Base-by-base conservation (phyloP, 2,113 vertebrate genomes). In the Harpagus bidentatus region DNA sequence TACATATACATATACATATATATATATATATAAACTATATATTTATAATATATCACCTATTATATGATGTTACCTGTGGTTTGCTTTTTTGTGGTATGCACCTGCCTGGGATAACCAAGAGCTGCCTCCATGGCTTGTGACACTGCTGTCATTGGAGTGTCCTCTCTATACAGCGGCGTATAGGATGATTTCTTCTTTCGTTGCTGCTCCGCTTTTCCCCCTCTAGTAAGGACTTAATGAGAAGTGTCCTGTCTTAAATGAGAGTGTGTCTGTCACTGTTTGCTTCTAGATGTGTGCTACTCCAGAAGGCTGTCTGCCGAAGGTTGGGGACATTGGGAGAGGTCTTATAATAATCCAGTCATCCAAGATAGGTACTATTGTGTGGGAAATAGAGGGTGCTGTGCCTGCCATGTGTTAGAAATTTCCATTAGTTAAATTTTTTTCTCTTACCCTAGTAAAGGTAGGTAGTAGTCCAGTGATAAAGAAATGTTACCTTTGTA, bases 151-250 rank as follows among this genome's bases (percentile, higher is more conserved):
- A 4, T 10, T 32, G 13, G 34, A 63, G 47, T 66, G 58, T 63
- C 15, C 17, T 42, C 72, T 86, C 42, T 40, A 2, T 69, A 17
- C 40, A 77, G 34, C 0, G 0, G 42, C 12, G 1, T 12, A 5
- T 76, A 6, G 6, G 34, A 48, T 23, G 20, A 47, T 82, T 92
- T 92, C 34, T 28, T 63, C 28, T 71, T 48, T 32, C 65, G 16
- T 58, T 53, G 29, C 7, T 3, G 8, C 31, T 61, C 55, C 5
- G 11, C 26, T 47, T 93, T 62, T 62, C 40, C 36, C 40, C 13
- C 23, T 77, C 26, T 48, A 34, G n/a, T 42, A n/a, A 62, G 73
- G 18, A 7, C 32, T 62, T 58, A 38, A 42, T 50, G 69, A 85
- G 62, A 72, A 71, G 36, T 47, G 13, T 89, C 80, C 47, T 6